Evolutionary conservation across 92 coral and sea anemone genomes (phyloP).

Genomic region (Paramuricea clavata): DNA sequence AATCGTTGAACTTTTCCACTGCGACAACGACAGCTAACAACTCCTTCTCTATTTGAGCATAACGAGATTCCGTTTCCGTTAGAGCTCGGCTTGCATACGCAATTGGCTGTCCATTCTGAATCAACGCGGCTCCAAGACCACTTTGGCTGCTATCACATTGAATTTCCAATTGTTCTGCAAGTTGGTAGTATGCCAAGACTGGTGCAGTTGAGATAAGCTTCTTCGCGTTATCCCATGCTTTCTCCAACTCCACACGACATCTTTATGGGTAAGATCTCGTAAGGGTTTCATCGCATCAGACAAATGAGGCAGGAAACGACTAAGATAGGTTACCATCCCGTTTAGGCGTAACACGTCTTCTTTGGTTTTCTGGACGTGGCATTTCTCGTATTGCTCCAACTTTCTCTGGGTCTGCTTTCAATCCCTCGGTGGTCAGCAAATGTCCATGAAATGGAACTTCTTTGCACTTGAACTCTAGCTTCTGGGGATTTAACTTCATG

Average conservation of each 20-base stretch:
- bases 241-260: background rate
- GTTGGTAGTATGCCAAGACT: slow-evolving; percentile 52
- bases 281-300: background rate
- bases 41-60: slow-evolving; percentile 34
- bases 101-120: slow-evolving; percentile 49
- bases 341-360: slow-evolving; percentile 33
- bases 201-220: slow-evolving; percentile 41
- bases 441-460: slow-evolving; percentile 23
- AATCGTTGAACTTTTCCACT: slow-evolving; percentile 18
- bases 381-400: slow-evolving; percentile 8
- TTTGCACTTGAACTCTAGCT: slow-evolving; percentile 6
- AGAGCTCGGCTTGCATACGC: slow-evolving; percentile 51
- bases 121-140: slow-evolving; percentile 60
- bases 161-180: slow-evolving; percentile 54
- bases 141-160: slow-evolving; percentile 63
- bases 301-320: slow-evolving; percentile 34
- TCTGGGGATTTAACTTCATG: background rate
- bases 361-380: too few relatives aligned
- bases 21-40: slow-evolving; percentile 24
- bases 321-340: slow-evolving; percentile 39
- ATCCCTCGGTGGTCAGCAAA: background rate
- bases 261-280: background rate
- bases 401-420: background rate
- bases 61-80: slow-evolving; percentile 13
- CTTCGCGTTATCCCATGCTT: slow-evolving; percentile 39